A percentile compares a stretch with the other conserved stretches of the same genome.
These are phyloP conservation scores for Toxonevra muliebris DNA, from an alignment of 2,888 invertebrate genomes.

Conservation along the genomic window DNA sequence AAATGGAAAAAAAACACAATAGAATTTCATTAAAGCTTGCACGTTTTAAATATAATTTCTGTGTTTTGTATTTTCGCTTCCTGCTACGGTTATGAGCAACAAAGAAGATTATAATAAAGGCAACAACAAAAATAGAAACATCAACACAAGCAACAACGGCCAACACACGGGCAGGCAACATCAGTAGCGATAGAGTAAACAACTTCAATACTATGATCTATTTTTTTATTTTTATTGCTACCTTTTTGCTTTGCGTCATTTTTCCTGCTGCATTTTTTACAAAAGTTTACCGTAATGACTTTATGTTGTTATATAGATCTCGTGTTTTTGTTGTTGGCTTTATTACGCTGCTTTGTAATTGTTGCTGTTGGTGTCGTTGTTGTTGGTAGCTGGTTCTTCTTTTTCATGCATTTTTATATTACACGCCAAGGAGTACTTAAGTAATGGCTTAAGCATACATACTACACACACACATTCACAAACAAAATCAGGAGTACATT, in stretches of 20 bases:
- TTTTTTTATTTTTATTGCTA: neutral
- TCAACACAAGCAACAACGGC: neutral
- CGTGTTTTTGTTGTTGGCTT: conserved; percentile 3
- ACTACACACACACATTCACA: neutral
- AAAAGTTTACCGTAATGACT: conserved; percentile 6
- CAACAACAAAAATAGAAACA: neutral
- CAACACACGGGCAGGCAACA: neutral
- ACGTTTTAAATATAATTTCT: too few relatives aligned
- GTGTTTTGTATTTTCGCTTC: too few relatives aligned
- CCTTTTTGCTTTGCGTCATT: neutral
- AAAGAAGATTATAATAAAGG: too few relatives aligned
- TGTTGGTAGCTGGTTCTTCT: neutral
- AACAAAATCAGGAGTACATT: neutral
- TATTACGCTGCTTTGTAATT: too few relatives aligned
- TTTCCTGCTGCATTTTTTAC: neutral
- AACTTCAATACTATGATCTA: neutral
- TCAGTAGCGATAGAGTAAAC: neutral
- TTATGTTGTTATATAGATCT: neutral
- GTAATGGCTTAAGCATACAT: neutral
- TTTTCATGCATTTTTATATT: neutral
- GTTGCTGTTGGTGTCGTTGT: neutral
- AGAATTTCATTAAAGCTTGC: too few relatives aligned
- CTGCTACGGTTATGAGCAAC: too few relatives aligned
- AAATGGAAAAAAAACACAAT: too few relatives aligned
- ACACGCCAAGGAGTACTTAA: conserved; percentile 10